Conservation (phyloP, 2,113 vertebrate species). For the Silurus asotus region DNA sequence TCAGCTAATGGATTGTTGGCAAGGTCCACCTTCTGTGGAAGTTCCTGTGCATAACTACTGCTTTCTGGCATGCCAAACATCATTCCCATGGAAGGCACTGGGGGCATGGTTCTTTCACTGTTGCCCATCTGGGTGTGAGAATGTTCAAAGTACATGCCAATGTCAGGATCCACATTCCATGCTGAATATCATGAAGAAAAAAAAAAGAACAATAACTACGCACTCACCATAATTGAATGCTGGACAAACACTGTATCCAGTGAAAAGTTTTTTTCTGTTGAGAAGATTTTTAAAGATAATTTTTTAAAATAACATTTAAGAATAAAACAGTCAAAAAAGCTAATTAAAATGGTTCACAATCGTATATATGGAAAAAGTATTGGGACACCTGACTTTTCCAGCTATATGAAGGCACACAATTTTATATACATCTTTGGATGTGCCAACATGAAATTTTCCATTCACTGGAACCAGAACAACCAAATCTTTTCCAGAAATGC, state of each 20-base stretch:
- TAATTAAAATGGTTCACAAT: background rate
- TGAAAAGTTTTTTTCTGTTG: slow-evolving; percentile 4
- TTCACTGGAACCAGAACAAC: no score
- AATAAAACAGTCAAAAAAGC: background rate
- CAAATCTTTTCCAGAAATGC: no score
- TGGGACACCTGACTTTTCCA: no score
- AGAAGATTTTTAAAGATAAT: background rate
- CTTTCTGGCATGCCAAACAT: slow-evolving; percentile 70
- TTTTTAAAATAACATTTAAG: background rate
- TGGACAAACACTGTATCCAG: slow-evolving; percentile 56
- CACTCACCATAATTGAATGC: slow-evolving; percentile 66
- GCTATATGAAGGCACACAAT: background rate
- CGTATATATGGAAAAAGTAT: background rate
- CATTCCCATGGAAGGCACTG: slow-evolving; percentile 77
- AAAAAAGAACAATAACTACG: background rate
- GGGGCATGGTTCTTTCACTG: slow-evolving; percentile 66
- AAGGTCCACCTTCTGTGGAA: slow-evolving; percentile 60
- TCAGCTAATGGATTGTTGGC: slow-evolving; percentile 86
- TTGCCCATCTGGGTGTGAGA: slow-evolving; percentile 77
- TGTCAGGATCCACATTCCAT: background rate
- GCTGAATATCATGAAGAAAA: background rate
- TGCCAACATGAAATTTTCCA: no score
- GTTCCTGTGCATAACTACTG: slow-evolving; percentile 45
- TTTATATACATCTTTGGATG: no score
- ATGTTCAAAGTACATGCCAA: background rate